phyloP scores from a whole-genome alignment of 2,113 vertebrate genomes.

The Zosterops pallidus region DNA sequence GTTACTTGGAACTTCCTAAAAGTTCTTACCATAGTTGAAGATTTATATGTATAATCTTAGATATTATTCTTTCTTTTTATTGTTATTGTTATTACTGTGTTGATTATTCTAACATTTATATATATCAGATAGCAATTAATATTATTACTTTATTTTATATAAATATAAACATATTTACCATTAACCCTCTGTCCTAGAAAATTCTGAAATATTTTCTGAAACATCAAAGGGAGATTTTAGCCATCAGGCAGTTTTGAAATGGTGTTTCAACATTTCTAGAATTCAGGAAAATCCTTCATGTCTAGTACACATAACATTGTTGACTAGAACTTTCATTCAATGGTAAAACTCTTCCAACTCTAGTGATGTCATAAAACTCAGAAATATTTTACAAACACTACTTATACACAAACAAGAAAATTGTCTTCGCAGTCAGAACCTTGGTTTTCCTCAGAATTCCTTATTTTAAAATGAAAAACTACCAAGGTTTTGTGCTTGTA shows the following conservation, averaged over 20 bases:
- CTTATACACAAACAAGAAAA: background rate
- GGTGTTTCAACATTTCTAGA: background rate
- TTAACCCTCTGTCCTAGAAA: background rate
- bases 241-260: background rate
- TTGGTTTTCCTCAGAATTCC: background rate
- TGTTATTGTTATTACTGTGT: background rate
- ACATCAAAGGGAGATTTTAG: background rate
- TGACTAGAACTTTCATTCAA: background rate
- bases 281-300: background rate
- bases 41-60: background rate
- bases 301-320: background rate
- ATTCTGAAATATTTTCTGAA: background rate
- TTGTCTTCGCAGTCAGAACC: background rate
- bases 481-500: background rate
- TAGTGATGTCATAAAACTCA: background rate
- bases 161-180: background rate
- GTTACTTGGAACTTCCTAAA: background rate
- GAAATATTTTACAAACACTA: background rate
- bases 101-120: background rate
- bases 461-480: background rate
- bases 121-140: background rate
- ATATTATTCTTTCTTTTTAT: background rate
- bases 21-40: background rate
- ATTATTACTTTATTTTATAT: background rate
- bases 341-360: background rate